Percentiles rank a stretch among this genome's conserved stretches.
Evolutionary conservation across 2,888 invertebrate species (phyloP).

Genomic region (Plagiodera versicolora): DNA sequence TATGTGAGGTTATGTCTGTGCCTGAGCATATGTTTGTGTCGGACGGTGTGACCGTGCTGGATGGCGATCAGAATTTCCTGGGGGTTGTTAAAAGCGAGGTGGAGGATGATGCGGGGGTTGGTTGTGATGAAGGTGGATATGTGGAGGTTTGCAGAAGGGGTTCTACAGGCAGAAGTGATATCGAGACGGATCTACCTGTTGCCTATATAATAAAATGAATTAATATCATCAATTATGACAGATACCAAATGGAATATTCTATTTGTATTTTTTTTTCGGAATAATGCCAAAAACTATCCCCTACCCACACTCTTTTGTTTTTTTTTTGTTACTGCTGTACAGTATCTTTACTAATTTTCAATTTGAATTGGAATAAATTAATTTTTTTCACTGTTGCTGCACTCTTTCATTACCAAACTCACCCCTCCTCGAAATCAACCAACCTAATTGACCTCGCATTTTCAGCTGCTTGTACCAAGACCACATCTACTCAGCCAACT

Average conservation of each 20-base stretch:
- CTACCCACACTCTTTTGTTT: no score
- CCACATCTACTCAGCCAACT: slow-evolving; percentile 37
- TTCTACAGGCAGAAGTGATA: slow-evolving; percentile 15
- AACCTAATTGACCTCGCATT: slow-evolving; percentile 5
- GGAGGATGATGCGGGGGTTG: not conserved
- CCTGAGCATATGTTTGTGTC: slow-evolving; percentile 4
- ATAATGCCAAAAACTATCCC: no score
- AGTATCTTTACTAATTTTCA: no score
- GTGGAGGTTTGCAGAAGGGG: not conserved
- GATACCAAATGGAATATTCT: no score
- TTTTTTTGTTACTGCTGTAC: no score
- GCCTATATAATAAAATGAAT: slow-evolving; percentile 14
- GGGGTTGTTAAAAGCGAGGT: not conserved
- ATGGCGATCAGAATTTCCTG: slow-evolving; percentile 12
- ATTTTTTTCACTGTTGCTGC: not conserved
- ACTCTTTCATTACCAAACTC: not conserved
- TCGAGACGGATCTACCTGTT: slow-evolving; percentile 20
- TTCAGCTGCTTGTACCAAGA: slow-evolving; percentile 23
- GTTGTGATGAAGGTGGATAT: not conserved
- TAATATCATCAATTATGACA: no score
- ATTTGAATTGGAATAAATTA: not conserved
- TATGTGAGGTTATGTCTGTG: slow-evolving; percentile 19
- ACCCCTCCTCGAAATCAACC: not conserved
- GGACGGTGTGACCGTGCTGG: slow-evolving; percentile 14
- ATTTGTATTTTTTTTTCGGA: no score